phyloP scores from a whole-genome alignment of 2,888 invertebrate species.

The Himalopsyche anomala region DNA sequence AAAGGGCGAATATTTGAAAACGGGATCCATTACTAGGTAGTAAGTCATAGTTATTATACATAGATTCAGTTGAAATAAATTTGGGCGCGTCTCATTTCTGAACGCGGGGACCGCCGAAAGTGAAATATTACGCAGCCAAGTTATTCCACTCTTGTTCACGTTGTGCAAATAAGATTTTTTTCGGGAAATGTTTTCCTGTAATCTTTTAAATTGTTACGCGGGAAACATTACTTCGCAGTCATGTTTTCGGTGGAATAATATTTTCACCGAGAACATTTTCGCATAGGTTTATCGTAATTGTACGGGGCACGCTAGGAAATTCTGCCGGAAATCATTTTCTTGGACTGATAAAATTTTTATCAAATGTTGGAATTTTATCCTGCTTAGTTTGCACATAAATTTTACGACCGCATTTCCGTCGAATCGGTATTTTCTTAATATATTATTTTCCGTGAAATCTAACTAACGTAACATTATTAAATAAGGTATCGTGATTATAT shows the following conservation, averaged over 20 bases:
- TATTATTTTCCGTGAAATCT: too few relatives aligned
- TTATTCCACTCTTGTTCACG: conserved; percentile 29
- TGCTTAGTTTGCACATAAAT: too few relatives aligned
- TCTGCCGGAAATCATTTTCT: too few relatives aligned
- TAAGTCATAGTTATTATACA: not conserved
- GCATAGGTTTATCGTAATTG: not conserved
- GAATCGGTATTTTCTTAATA: too few relatives aligned
- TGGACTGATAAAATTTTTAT: too few relatives aligned
- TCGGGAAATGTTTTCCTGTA: conserved; percentile 16
- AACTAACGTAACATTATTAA: too few relatives aligned
- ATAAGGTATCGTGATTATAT: too few relatives aligned
- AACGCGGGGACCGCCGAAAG: not conserved
- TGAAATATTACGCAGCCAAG: conserved; percentile 15
- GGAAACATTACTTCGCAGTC: not conserved
- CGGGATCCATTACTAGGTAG: not conserved
- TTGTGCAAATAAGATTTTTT: conserved; percentile 26
- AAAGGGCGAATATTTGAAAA: not conserved
- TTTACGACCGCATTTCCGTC: too few relatives aligned
- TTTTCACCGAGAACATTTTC: not conserved
- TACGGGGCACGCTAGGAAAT: too few relatives aligned
- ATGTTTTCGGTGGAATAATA: conserved; percentile 10
- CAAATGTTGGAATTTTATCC: too few relatives aligned
- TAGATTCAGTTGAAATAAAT: not conserved
- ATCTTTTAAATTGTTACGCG: not conserved
- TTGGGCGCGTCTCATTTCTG: conserved; percentile 1